phyloP scores from a whole-genome alignment of 2,797 vertebrate species.

The Huso huso region DNA sequence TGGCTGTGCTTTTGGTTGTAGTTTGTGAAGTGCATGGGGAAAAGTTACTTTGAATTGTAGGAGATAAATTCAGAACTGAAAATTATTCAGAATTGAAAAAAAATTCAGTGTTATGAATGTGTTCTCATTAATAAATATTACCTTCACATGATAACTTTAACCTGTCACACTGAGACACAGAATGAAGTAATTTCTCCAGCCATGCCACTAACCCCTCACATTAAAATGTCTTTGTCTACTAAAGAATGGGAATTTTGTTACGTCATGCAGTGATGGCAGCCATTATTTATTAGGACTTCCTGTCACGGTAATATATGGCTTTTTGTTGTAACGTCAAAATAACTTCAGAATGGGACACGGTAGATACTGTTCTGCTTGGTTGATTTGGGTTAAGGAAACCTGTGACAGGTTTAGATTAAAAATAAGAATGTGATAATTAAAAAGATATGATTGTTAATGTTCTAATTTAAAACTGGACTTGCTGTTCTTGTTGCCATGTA shows the following conservation, averaged over 20 bases:
- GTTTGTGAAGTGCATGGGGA: too few relatives aligned
- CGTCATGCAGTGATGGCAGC: constrained; percentile 3
- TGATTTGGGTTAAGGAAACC: not conserved
- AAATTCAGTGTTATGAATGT: constrained; percentile 9
- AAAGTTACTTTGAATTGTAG: not conserved
- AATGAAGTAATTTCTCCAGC: constrained; percentile 13
- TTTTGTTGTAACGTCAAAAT: constrained; percentile 13
- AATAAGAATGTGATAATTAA: constrained; percentile 1
- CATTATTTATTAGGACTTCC: constrained; percentile 13
- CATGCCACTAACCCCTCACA: constrained; percentile 14
- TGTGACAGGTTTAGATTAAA: not conserved
- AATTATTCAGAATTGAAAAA: not conserved
- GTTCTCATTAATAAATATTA: constrained; percentile 13
- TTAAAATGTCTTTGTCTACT: constrained; percentile 18
- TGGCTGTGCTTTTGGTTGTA: too few relatives aligned
- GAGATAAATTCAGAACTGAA: not conserved
- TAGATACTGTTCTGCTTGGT: not conserved
- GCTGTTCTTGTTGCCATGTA: too few relatives aligned
- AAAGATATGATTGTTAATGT: not conserved
- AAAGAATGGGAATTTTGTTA: constrained; percentile 11
- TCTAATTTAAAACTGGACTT: too few relatives aligned
- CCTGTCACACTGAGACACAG: constrained; percentile 16
- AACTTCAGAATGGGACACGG: constrained; percentile 1
- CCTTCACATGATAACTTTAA: constrained; percentile 13
- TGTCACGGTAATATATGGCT: constrained; percentile 9